A percentile compares a stretch with the other conserved stretches of the same genome.
These are phyloP conservation scores for Cydia fagiglandana DNA, from an alignment of 1,140 invertebrate genomes.

Conservation along the genomic window DNA sequence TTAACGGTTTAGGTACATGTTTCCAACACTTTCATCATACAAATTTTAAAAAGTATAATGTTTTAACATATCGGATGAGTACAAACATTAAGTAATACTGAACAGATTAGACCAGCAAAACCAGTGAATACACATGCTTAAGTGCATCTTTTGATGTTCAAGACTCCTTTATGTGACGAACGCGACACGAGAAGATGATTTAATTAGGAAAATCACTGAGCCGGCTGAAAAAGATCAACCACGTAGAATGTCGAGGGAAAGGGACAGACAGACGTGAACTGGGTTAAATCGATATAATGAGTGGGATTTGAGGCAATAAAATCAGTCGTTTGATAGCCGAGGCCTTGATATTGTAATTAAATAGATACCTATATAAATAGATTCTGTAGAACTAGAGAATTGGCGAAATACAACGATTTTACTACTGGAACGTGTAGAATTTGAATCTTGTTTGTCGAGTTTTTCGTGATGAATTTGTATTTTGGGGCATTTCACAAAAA, in stretches of 20 bases:
- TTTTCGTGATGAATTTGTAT: too few species aligned
- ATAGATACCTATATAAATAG: not conserved
- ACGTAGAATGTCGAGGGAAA: not conserved
- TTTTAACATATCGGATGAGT: too few species aligned
- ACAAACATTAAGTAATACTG: too few species aligned
- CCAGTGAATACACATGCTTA: too few species aligned
- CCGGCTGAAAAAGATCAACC: not conserved
- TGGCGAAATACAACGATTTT: not conserved
- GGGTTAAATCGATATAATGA: slow-evolving; percentile 27
- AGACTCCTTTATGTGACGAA: not conserved
- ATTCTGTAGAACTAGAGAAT: not conserved
- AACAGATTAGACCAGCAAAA: too few species aligned
- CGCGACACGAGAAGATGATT: too few species aligned
- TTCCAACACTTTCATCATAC: too few species aligned
- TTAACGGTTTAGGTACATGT: too few species aligned
- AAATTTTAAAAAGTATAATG: too few species aligned
- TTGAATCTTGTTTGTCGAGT: too few species aligned
- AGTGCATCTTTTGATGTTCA: not conserved
- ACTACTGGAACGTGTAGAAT: not conserved
- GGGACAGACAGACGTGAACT: slow-evolving; percentile 3
- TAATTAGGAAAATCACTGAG: too few species aligned
- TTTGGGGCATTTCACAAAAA: too few species aligned
- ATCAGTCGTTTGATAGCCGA: not conserved
- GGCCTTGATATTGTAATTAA: slow-evolving; percentile 25
- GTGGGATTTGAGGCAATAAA: slow-evolving; percentile 15